phyloP scores from a whole-genome alignment of 1,140 invertebrate species.

The Pemphigus obesinymphae region DNA sequence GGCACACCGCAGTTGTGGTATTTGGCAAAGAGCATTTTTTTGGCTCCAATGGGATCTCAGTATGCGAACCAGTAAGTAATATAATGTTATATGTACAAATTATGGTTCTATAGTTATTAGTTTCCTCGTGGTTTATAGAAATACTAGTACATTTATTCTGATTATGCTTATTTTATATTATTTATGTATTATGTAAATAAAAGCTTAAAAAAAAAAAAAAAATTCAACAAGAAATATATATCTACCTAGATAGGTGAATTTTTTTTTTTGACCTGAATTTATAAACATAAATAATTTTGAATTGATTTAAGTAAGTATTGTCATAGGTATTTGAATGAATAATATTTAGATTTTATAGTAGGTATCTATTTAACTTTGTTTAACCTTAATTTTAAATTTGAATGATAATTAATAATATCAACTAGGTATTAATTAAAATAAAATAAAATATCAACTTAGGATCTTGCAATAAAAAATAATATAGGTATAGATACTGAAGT shows the following conservation, averaged over 20 bases:
- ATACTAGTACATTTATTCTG: background rate
- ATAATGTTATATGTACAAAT: background rate
- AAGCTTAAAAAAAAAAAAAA: background rate
- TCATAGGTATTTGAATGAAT: too few species aligned
- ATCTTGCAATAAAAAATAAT: too few species aligned
- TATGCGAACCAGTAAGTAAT: conserved; percentile 69
- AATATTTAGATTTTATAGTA: background rate
- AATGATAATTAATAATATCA: background rate
- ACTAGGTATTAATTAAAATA: background rate
- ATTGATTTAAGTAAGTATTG: background rate
- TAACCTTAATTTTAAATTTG: too few species aligned
- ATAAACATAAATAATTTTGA: background rate
- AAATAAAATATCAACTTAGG: background rate
- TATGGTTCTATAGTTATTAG: background rate
- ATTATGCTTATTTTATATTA: background rate
- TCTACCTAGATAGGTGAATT: background rate
- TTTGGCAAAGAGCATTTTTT: conserved; percentile 86
- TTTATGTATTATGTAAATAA: background rate
- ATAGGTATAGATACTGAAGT: too few species aligned
- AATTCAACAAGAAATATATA: background rate
- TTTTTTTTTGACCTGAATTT: background rate
- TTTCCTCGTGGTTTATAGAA: background rate
- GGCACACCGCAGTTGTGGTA: conserved; percentile 80
- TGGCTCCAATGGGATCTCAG: conserved; percentile 70
- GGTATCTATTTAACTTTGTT: background rate